These are phyloP conservation scores for Gobiocypris rarus DNA, from an alignment of 2,113 vertebrate genomes.

Conservation along the genomic window DNA sequence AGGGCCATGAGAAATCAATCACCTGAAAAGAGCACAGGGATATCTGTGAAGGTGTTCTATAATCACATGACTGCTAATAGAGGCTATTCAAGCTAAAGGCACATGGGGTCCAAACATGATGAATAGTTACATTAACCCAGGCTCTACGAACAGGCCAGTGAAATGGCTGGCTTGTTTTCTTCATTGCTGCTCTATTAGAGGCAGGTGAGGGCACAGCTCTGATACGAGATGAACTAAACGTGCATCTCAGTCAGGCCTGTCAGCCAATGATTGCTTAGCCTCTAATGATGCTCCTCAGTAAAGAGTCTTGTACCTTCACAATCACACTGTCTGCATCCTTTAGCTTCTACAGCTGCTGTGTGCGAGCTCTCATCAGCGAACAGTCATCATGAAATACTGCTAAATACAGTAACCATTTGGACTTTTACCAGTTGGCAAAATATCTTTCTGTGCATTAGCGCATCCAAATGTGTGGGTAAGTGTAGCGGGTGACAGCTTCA, in stretches of 20 bases:
- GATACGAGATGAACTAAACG: constrained; percentile 47
- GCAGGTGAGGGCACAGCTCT: constrained; percentile 26
- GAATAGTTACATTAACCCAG: constrained; percentile 61
- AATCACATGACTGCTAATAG: constrained; percentile 59
- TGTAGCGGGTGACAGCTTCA: neutral
- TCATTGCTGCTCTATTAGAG: constrained; percentile 52
- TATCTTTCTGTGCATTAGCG: neutral
- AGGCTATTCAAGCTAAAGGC: constrained; percentile 55
- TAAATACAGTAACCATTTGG: neutral
- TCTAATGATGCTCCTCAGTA: constrained; percentile 14
- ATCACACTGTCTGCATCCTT: constrained; percentile 18
- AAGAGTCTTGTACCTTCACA: constrained; percentile 23
- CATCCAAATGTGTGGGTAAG: neutral
- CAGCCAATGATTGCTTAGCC: constrained; percentile 28
- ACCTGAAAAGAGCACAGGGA: constrained; percentile 37
- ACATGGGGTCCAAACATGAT: constrained; percentile 48
- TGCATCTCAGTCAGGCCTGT: constrained; percentile 48
- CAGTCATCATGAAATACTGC: constrained; percentile 12
- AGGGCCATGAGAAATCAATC: constrained; percentile 38
- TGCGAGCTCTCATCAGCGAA: neutral
- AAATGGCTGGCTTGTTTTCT: constrained; percentile 50
- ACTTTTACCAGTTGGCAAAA: neutral
- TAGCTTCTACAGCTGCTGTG: neutral
- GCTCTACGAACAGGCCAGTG: constrained; percentile 33
- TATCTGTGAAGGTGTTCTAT: constrained; percentile 42